Evolutionary conservation across 2,113 vertebrate genomes (phyloP).

Genomic region (Plecotus auritus): DNA sequence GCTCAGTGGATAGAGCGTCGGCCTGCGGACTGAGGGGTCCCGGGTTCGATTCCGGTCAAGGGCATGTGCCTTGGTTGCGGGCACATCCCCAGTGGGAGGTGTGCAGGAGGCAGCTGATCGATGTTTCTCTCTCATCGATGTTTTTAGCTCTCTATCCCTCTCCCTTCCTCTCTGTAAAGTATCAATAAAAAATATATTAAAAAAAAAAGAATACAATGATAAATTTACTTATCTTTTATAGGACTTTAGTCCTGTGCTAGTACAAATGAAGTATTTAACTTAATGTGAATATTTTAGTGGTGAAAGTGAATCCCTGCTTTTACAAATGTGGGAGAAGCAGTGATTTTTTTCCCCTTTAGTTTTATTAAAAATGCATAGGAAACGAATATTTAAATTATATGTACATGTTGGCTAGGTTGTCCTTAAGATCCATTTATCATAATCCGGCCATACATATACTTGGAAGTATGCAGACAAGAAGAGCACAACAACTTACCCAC

Average conservation of each 20-base stretch:
- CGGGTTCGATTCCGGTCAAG: no score
- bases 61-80: no score
- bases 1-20: no score
- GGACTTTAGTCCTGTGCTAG: not conserved
- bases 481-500: not conserved
- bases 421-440: not conserved
- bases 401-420: not conserved
- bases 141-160: no score
- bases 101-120: no score
- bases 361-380: conserved; percentile 17
- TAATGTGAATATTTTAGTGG: conserved; percentile 43
- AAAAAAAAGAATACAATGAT: conserved; percentile 7
- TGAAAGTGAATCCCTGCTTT: conserved; percentile 27
- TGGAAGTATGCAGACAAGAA: not conserved
- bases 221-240: conserved; percentile 31
- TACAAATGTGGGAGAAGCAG: conserved; percentile 30
- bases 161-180: no score
- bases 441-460: not conserved
- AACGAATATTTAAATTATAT: conserved; percentile 39
- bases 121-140: no score
- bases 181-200: no score
- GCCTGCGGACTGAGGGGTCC: no score
- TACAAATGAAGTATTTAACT: conserved; percentile 9
- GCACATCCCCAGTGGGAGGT: no score
- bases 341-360: not conserved